Evolutionary conservation across 2,113 vertebrate genomes (phyloP).

Genomic region (Ondatra zibethicus): DNA sequence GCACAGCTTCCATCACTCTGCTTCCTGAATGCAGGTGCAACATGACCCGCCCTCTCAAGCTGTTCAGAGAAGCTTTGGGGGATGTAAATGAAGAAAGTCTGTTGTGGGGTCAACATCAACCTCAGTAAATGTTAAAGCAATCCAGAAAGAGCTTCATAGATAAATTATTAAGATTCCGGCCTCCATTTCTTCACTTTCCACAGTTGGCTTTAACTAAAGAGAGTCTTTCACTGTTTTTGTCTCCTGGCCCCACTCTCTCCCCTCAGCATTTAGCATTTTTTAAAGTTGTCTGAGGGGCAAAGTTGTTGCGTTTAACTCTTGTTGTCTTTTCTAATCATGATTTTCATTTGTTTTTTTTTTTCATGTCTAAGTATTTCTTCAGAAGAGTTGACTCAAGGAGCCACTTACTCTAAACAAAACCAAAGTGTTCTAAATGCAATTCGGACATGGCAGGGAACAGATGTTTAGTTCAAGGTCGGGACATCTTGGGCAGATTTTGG

Average conservation of each 20-base stretch:
- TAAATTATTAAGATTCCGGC: not conserved
- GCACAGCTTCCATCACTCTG: not conserved
- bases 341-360: not conserved
- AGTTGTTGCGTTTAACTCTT: not conserved
- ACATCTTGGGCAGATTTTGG: not conserved
- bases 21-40: too few relatives aligned
- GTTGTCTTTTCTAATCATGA: not conserved
- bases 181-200: not conserved
- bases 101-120: not conserved
- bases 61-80: not conserved
- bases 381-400: constrained; percentile 19
- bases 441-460: not conserved
- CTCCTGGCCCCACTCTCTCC: not conserved
- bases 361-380: not conserved
- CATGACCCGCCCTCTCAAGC: not conserved
- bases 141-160: not conserved
- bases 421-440: constrained; percentile 35
- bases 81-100: not conserved
- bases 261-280: not conserved
- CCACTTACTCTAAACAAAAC: not conserved
- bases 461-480: constrained; percentile 32
- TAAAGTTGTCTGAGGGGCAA: not conserved
- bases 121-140: not conserved
- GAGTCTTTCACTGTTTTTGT: not conserved
- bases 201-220: not conserved